Base-by-base conservation (phyloP, 2,888 invertebrate genomes). In the Caradrina clavipalpis region DNA sequence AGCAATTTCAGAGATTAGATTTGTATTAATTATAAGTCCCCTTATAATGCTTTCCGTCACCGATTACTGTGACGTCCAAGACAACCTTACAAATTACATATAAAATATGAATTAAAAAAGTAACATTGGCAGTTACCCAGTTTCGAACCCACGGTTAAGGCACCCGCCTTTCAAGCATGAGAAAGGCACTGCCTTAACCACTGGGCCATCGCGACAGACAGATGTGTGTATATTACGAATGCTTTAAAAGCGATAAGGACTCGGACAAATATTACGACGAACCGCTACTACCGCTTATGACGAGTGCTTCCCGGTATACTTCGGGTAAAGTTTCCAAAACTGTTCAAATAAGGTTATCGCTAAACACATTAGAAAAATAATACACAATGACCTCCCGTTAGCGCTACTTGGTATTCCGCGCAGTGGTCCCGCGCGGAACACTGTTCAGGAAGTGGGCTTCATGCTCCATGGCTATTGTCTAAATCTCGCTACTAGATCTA, bases 401-500 rank as follows among this genome's bases (percentile, higher is more conserved):
- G 3, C 2, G 10, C 31, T 15, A 39, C 42, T 75, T 60, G 31
- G 11, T 75, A 75, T 75, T 51, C 76, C 6, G 22, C 17, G 21
- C 5, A 49, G n/a, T 10, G n/a, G 6, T n/a, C 22, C 1, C 39
- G 17, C 15, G 31, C 55, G 67, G 76, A 56, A 39, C 31, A n/a
- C 51, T 80, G 10, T 21, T 11, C 47, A 51, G 58, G 59, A 66
- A 59, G 42, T 22, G 8, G 2, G 26, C 15, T 13, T 10, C 22
- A 35, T 50, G 26, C 35, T 53, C n/a, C 56, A 21, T 13, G 19
- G 15, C 55, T 50, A 51, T 65, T 59, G 31, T 59, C 39, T 50
- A 71, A 77, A 64, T 74, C 47, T 63, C 15, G 13, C 17, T 31
- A 26, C 21, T 8, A 62, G 49, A 60, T 79, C 35, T 64, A 10